A percentile compares a stretch with the other conserved stretches of the same genome.
Conservation (phyloP, 2,888 invertebrate genomes). For the Tetragonula carbonaria region DNA sequence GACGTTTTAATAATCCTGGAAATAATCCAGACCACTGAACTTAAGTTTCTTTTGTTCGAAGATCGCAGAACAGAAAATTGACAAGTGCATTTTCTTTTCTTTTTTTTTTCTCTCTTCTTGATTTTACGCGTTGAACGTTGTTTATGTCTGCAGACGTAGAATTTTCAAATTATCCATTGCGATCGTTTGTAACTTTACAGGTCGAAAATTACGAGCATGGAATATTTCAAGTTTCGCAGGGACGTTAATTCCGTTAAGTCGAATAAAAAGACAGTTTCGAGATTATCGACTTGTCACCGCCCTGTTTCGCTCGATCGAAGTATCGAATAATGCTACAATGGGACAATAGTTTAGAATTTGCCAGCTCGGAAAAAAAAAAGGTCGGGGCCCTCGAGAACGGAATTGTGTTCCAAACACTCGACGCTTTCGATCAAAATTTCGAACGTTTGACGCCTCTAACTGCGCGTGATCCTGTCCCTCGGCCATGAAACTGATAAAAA, state of each 20-base stretch:
- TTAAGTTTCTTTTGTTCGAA: background rate
- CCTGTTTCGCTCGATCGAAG: background rate
- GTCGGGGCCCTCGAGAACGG: background rate
- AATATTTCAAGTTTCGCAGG: no score
- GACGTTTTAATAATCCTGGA: background rate
- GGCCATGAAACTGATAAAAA: background rate
- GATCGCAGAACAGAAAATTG: background rate
- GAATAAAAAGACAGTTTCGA: no score
- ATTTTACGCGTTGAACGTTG: no score
- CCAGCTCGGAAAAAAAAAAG: background rate
- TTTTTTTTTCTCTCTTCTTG: no score
- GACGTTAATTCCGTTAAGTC: no score
- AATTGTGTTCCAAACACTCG: background rate
- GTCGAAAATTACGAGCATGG: no score
- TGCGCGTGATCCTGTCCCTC: conserved; percentile 19
- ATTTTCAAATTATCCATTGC: no score
- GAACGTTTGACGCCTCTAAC: conserved; percentile 11
- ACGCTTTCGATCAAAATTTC: conserved; percentile 15
- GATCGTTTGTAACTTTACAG: no score
- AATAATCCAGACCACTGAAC: background rate
- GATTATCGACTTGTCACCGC: no score
- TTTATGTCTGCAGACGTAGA: no score
- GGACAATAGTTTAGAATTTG: background rate
- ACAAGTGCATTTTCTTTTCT: no score
- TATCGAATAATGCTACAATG: background rate